Percentiles rank a stretch among this genome's conserved stretches.
Evolutionary conservation across 2,797 vertebrate genomes (phyloP).

Genomic region (Erpetoichthys calabaricus): DNA sequence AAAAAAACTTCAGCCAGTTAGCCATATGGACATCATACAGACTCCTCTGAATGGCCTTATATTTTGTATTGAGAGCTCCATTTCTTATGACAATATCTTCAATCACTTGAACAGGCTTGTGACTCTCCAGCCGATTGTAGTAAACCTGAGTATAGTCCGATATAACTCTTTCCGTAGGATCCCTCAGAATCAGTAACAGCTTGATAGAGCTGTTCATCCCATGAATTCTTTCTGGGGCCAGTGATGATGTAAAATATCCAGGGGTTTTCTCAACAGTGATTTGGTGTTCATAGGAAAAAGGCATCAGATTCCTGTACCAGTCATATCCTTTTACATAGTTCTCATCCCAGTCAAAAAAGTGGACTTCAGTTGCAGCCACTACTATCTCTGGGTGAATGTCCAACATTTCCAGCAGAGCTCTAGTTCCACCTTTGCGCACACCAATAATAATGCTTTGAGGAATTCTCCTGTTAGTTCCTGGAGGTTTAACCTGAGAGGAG

Average conservation of each 20-base stretch:
- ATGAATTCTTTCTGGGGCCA: slow-evolving; percentile 72
- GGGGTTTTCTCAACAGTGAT: slow-evolving; percentile 90
- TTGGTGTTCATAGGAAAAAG: slow-evolving; percentile 77
- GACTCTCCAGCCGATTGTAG: slow-evolving; percentile 82
- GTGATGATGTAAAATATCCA: slow-evolving; percentile 78
- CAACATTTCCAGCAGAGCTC: slow-evolving; percentile 80
- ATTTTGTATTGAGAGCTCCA: slow-evolving; percentile 71
- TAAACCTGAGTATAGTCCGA: slow-evolving; percentile 92
- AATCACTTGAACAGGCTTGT: slow-evolving; percentile 81
- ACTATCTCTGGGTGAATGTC: slow-evolving; percentile 84
- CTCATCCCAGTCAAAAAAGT: slow-evolving; percentile 91
- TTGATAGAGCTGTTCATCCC: slow-evolving; percentile 85
- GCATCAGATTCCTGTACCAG: slow-evolving; percentile 82
- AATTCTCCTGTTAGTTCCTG: slow-evolving; percentile 61
- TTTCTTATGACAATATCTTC: slow-evolving; percentile 82
- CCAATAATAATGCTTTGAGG: slow-evolving; percentile 85
- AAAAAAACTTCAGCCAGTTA: slow-evolving; percentile 79
- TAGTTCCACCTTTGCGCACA: slow-evolving; percentile 80
- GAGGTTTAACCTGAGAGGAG: slow-evolving; percentile 49
- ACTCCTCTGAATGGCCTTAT: slow-evolving; percentile 86
- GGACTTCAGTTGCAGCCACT: slow-evolving; percentile 80
- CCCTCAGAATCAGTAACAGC: slow-evolving; percentile 74
- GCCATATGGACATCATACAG: slow-evolving; percentile 83
- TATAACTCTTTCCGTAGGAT: slow-evolving; percentile 78
- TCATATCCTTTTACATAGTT: slow-evolving; percentile 79